Evolutionary conservation across 1,140 invertebrate genomes (phyloP).

Genomic region (Listronotus oregonensis): DNA sequence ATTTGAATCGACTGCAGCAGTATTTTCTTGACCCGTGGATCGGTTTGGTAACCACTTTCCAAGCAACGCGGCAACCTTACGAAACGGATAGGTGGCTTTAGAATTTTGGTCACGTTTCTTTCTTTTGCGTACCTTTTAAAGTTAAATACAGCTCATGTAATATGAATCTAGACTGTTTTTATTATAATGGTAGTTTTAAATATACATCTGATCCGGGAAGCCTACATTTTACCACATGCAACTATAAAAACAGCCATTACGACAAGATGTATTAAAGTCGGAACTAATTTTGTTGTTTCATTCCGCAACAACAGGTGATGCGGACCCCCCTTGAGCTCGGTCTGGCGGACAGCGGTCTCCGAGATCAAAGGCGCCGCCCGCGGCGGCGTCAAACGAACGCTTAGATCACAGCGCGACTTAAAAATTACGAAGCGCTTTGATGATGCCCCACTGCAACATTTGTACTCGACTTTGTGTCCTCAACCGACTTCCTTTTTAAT

Average conservation of each 20-base stretch:
- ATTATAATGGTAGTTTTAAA: too few species aligned
- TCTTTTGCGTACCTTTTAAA: too few species aligned
- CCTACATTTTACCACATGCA: slow-evolving; percentile 1
- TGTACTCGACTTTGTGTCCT: slow-evolving; percentile 18
- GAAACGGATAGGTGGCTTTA: too few species aligned
- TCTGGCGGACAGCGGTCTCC: slow-evolving; percentile 13
- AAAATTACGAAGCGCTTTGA: slow-evolving; percentile 41
- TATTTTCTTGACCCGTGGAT: too few species aligned
- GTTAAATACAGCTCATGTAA: too few species aligned
- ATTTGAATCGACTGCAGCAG: too few species aligned
- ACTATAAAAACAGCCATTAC: background rate
- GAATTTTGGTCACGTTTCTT: too few species aligned
- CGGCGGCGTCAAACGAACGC: slow-evolving; percentile 29
- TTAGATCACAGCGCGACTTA: slow-evolving; percentile 35
- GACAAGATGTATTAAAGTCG: background rate
- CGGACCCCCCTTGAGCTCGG: slow-evolving; percentile 16
- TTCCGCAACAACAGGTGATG: slow-evolving; percentile 31
- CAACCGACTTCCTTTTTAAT: slow-evolving; percentile 25
- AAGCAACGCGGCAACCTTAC: too few species aligned
- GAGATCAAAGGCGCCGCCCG: slow-evolving; percentile 30
- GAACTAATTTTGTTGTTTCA: slow-evolving; percentile 34
- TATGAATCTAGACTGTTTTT: too few species aligned
- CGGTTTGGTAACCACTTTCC: too few species aligned
- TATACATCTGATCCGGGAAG: background rate
- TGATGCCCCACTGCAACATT: slow-evolving; percentile 34